Percentiles rank a stretch among this genome's conserved stretches.
Conservation (phyloP, 2,888 invertebrate species). For the Xestia c-nigrum region DNA sequence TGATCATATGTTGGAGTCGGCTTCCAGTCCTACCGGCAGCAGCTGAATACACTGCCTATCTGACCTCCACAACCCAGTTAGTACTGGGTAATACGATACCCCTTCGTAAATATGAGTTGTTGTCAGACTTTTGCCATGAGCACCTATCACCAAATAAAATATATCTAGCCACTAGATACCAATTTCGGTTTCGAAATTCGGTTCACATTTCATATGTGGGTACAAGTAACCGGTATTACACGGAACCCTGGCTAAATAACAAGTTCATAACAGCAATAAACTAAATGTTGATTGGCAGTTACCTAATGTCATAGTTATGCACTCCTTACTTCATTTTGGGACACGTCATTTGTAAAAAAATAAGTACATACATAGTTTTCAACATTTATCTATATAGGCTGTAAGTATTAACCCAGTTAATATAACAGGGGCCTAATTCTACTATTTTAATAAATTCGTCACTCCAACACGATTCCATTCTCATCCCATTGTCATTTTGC, state of each 20-base stretch:
- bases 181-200: constrained; percentile 15
- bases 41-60: too few relatives aligned
- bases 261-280: constrained; percentile 36
- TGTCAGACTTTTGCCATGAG: not conserved
- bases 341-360: constrained; percentile 3
- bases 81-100: not conserved
- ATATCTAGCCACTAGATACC: not conserved
- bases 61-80: not conserved
- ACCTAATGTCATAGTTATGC: constrained; percentile 43
- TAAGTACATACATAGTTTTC: not conserved
- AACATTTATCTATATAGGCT: not conserved
- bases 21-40: too few relatives aligned
- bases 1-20: not conserved
- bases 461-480: too few relatives aligned
- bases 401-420: not conserved
- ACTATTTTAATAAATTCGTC: too few relatives aligned
- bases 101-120: too few relatives aligned
- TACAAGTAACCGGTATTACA: constrained; percentile 5
- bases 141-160: not conserved
- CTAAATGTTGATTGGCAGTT: constrained; percentile 40
- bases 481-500: too few relatives aligned
- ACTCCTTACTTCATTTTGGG: constrained; percentile 9
- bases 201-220: constrained; percentile 10
- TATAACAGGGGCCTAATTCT: too few relatives aligned
- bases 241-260: constrained; percentile 18